Evolutionary conservation across 2,888 invertebrate species (phyloP).

Genomic region (Spilarctia lutea): DNA sequence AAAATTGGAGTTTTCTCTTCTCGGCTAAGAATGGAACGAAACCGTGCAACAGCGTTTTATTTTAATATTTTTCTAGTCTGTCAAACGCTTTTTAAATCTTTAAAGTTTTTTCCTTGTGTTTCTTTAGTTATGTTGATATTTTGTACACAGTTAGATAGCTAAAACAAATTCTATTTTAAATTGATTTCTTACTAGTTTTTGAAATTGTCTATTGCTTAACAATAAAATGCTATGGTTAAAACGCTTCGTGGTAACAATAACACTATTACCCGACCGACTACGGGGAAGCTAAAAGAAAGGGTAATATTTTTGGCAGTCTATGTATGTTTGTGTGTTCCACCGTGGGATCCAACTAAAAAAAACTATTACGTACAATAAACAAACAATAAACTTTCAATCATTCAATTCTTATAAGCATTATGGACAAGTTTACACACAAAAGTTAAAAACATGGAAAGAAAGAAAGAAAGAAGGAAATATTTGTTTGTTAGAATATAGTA

Average conservation of each 20-base stretch:
- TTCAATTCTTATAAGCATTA: background rate
- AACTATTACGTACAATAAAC: too few species aligned
- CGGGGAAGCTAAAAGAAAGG: too few species aligned
- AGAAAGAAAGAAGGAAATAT: too few species aligned
- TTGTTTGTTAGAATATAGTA: too few species aligned
- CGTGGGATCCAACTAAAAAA: too few species aligned
- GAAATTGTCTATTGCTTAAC: background rate
- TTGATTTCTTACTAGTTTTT: background rate
- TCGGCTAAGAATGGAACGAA: conserved; percentile 64
- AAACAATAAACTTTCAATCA: too few species aligned
- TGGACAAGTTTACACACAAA: background rate
- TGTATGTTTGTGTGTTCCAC: too few species aligned
- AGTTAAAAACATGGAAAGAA: too few species aligned
- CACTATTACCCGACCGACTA: too few species aligned
- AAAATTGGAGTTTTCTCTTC: conserved; percentile 69
- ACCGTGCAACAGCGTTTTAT: conserved; percentile 57
- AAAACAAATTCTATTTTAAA: background rate
- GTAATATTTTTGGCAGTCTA: too few species aligned
- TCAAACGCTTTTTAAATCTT: conserved; percentile 53
- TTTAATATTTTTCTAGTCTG: conserved; percentile 63
- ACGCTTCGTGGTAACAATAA: background rate
- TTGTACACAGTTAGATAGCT: background rate
- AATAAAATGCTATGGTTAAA: too few species aligned
- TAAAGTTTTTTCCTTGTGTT: conserved; percentile 33
- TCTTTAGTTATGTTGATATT: conserved; percentile 11